Percentiles rank a stretch among this genome's conserved stretches.
These are phyloP conservation scores for Sebastes umbrosus DNA, from an alignment of 2,797 vertebrate species.

Conservation along the genomic window DNA sequence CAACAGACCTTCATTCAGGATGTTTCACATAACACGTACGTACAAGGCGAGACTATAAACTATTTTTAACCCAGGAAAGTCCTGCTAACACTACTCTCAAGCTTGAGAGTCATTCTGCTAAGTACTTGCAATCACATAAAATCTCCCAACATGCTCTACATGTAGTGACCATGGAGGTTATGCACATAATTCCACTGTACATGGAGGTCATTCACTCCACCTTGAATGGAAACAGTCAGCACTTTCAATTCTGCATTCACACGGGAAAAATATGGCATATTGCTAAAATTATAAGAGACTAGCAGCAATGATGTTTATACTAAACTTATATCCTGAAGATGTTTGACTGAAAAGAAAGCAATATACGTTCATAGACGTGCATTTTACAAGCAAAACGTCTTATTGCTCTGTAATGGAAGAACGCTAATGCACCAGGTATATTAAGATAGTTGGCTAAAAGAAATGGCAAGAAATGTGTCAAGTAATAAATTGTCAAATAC, in stretches of 20 bases:
- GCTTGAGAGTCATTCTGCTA: neutral
- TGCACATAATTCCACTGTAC: neutral
- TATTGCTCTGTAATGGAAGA: neutral
- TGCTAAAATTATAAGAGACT: neutral
- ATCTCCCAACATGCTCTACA: neutral
- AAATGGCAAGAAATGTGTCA: neutral
- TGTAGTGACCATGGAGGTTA: neutral
- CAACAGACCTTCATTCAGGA: conserved; percentile 29
- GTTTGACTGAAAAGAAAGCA: no score
- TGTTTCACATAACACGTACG: conserved; percentile 21
- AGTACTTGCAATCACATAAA: neutral
- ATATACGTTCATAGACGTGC: no score
- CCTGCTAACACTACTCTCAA: neutral
- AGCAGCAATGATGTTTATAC: neutral
- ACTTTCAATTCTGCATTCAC: neutral
- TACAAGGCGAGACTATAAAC: neutral
- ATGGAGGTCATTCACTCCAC: neutral
- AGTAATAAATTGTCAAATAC: no score
- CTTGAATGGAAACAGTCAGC: neutral
- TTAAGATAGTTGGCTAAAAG: no score
- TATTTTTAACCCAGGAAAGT: neutral
- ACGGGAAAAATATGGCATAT: neutral
- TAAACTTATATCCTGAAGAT: no score
- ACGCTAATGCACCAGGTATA: no score
- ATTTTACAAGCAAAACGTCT: no score